Percentiles rank a stretch among this genome's conserved stretches.
Conservation (phyloP, 2,888 invertebrate genomes). For the Caenorhabditis sinica region DNA sequence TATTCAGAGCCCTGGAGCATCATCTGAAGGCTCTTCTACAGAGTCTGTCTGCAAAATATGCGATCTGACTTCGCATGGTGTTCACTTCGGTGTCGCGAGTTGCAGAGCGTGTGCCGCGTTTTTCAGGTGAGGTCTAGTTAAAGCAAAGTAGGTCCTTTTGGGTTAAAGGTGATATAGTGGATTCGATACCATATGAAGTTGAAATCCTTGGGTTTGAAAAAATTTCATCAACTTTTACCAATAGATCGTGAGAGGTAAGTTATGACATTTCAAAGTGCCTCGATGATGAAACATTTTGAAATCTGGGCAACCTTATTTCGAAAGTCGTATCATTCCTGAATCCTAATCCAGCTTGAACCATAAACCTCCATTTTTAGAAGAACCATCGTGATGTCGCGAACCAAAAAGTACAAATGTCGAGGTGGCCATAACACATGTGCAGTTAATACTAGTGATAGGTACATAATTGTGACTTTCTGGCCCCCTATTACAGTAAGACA, state of each 20-base stretch:
- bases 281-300: no score
- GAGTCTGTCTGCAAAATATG: slow-evolving; percentile 30
- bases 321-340: no score
- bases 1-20: slow-evolving; percentile 1
- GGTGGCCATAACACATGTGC: slow-evolving; percentile 59
- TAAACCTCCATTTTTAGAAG: slow-evolving; percentile 56
- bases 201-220: no score
- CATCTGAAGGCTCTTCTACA: slow-evolving; percentile 6
- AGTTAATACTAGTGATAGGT: slow-evolving; percentile 59
- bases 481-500: no score
- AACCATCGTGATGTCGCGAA: slow-evolving; percentile 62
- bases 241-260: no score
- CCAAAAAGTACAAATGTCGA: slow-evolving; percentile 66
- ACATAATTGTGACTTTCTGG: no score
- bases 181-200: no score
- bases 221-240: no score
- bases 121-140: slow-evolving; percentile 37
- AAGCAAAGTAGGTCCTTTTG: background rate
- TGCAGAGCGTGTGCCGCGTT: slow-evolving; percentile 56
- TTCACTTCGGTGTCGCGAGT: slow-evolving; percentile 53
- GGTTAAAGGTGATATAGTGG: background rate
- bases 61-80: slow-evolving; percentile 34
- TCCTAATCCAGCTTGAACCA: no score
- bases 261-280: no score
- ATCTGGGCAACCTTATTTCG: no score